A percentile compares a stretch with the other conserved stretches of the same genome.
These are phyloP conservation scores for Scaptomyza montana DNA, from an alignment of 1,140 invertebrate species.

Conservation along the genomic window DNA sequence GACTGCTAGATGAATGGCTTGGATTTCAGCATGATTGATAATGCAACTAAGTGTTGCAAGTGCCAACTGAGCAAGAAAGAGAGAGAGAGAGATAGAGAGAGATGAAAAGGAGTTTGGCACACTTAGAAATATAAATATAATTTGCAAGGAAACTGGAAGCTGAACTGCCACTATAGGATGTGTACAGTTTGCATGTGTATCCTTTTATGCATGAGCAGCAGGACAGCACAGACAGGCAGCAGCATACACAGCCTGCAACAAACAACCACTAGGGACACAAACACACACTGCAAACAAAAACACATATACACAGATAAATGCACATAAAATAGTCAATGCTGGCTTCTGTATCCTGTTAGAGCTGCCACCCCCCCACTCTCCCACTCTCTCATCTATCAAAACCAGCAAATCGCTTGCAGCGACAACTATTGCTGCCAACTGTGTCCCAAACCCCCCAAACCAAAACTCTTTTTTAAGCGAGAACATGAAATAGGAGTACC, in stretches of 20 bases:
- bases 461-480: conserved; percentile 5
- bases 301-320: conserved; percentile 43
- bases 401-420: conserved; percentile 72
- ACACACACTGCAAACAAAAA: conserved; percentile 30
- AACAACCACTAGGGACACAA: conserved; percentile 37
- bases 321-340: conserved; percentile 68
- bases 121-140: conserved; percentile 73
- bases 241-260: too few relatives aligned
- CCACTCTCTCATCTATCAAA: conserved; percentile 5
- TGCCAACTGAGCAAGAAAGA: background rate
- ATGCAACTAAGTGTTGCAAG: conserved; percentile 73
- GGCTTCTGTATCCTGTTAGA: conserved; percentile 7
- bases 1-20: conserved; percentile 42
- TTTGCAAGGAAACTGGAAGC: conserved; percentile 34
- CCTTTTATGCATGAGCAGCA: conserved; percentile 64
- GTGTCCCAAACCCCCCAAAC: too few relatives aligned
- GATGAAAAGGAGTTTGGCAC: background rate
- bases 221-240: conserved; percentile 23
- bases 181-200: conserved; percentile 74
- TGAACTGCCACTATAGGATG: conserved; percentile 30
- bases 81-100: background rate
- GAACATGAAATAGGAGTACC: conserved; percentile 32
- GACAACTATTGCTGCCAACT: conserved; percentile 58
- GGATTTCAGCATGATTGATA: conserved; percentile 82
- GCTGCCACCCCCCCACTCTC: background rate